These are phyloP conservation scores for Peromyscus nudipes DNA, from an alignment of 2,797 vertebrate species.

Conservation along the genomic window DNA sequence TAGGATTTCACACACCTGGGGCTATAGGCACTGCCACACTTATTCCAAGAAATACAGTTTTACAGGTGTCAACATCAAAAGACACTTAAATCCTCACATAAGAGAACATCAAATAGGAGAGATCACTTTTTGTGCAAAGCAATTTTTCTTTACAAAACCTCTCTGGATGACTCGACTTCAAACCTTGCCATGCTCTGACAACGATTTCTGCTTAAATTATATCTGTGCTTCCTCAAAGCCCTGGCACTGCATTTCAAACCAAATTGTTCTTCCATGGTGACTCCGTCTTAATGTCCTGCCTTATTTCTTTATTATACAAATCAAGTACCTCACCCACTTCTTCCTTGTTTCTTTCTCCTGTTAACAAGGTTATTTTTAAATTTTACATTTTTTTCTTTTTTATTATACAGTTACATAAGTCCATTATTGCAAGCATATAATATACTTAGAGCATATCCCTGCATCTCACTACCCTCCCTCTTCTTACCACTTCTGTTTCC, in stretches of 20 bases:
- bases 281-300: background rate
- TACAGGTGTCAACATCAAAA: slow-evolving; percentile 19
- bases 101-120: background rate
- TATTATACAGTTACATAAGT: background rate
- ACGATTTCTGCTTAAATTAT: background rate
- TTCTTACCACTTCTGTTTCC: background rate
- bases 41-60: background rate
- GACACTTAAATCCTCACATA: background rate
- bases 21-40: background rate
- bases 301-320: background rate
- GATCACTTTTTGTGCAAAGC: background rate
- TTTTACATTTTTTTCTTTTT: background rate
- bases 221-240: background rate
- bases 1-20: background rate
- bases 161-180: background rate
- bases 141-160: slow-evolving; percentile 16
- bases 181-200: background rate
- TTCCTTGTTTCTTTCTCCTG: background rate
- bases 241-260: background rate
- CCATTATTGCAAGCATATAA: background rate
- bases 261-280: no score
- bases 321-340: background rate
- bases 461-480: background rate
- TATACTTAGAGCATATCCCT: background rate
- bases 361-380: background rate